phyloP scores from a whole-genome alignment of 2,113 vertebrate genomes.

The Lamprotornis superbus region DNA sequence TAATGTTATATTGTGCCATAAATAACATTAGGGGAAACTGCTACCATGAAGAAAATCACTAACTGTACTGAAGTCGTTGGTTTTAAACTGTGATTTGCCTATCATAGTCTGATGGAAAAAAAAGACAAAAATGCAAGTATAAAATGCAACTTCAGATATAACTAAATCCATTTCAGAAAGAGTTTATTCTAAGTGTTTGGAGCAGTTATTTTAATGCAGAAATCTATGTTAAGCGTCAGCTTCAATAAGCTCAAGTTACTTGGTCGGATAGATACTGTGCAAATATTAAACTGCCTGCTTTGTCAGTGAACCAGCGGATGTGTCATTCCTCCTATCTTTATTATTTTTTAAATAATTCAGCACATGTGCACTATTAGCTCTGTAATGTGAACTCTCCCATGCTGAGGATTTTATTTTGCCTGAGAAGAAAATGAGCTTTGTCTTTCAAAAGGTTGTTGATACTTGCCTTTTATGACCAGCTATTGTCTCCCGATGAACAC shows the following conservation, averaged over 20 bases:
- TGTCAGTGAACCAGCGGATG: neutral
- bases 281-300: neutral
- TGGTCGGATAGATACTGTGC: neutral
- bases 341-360: slow-evolving; percentile 64
- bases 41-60: neutral
- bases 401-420: slow-evolving; percentile 48
- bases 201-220: neutral
- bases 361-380: neutral
- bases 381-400: neutral
- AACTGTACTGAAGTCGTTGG: neutral
- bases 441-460: slow-evolving; percentile 18
- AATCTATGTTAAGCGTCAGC: neutral
- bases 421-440: slow-evolving; percentile 14
- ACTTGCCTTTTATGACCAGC: slow-evolving; percentile 1
- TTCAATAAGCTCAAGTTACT: neutral
- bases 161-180: neutral
- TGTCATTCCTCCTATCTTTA: slow-evolving; percentile 17
- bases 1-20: neutral
- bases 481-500: neutral
- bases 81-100: neutral
- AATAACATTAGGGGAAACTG: neutral
- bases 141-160: neutral
- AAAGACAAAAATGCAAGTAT: neutral
- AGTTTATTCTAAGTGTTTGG: neutral
- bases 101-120: neutral